Evolutionary conservation across 2,797 vertebrate species (phyloP).

Genomic region (Hyperoplus lanceolatus): DNA sequence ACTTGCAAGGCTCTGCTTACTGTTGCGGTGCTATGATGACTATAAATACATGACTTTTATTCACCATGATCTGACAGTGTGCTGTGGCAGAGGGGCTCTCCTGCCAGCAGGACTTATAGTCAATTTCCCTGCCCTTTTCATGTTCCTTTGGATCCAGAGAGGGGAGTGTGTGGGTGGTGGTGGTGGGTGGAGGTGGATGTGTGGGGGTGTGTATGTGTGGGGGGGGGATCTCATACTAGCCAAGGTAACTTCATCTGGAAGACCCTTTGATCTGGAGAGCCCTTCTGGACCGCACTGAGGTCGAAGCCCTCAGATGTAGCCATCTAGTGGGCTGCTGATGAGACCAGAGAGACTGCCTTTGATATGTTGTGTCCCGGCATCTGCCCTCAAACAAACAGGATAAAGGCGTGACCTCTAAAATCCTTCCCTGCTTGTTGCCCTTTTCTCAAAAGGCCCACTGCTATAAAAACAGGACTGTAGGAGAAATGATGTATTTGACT

Average conservation of each 20-base stretch:
- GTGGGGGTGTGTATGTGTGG: background rate
- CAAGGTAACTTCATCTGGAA: slow-evolving; percentile 78
- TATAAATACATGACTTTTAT: slow-evolving; percentile 79
- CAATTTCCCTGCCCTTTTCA: slow-evolving; percentile 83
- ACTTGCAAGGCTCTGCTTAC: slow-evolving; percentile 71
- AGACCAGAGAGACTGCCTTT: slow-evolving; percentile 81
- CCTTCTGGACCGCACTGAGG: slow-evolving; percentile 68
- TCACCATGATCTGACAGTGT: slow-evolving; percentile 69
- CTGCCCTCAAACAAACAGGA: slow-evolving; percentile 80
- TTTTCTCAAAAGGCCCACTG: slow-evolving; percentile 69
- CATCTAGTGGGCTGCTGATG: slow-evolving; percentile 65
- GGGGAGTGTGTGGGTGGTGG: background rate
- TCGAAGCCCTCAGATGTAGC: slow-evolving; percentile 74
- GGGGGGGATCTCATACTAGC: slow-evolving; percentile 52
- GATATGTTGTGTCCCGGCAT: slow-evolving; percentile 71
- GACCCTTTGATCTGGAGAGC: slow-evolving; percentile 82
- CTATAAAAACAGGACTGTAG: slow-evolving; percentile 60
- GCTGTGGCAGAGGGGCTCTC: slow-evolving; percentile 65
- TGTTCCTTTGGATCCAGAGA: slow-evolving; percentile 69
- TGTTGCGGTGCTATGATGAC: slow-evolving; percentile 69
- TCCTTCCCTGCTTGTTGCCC: slow-evolving; percentile 73
- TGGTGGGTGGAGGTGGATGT: background rate
- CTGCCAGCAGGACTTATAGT: slow-evolving; percentile 77
- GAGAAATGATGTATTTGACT: slow-evolving; percentile 54
- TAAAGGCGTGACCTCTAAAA: slow-evolving; percentile 85